Evolutionary conservation across 1,140 invertebrate genomes (phyloP), one percentile per base, ranked within the genome.

Genomic region (Olivierus martensii): DNA sequence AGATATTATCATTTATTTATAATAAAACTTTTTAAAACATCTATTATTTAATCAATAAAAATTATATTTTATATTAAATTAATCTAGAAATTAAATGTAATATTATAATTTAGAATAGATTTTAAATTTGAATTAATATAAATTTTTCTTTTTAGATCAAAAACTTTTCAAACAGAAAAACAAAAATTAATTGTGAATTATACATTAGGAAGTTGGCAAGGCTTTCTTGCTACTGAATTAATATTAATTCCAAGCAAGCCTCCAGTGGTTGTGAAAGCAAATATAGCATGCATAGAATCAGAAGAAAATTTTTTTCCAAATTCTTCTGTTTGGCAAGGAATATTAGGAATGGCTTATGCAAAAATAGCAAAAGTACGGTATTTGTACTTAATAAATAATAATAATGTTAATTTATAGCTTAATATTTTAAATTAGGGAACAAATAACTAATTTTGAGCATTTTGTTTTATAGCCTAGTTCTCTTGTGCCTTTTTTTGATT

Each of bases 261-360:
- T 7, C 19, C 62, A 18, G 58, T 58, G 4, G 12, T 49, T 7
- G 56, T 69, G 3, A 53, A 39, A 21, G 57, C 62, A 10, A 63
- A 69, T 46, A 59, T 74, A 41, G 67, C 66, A 1, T 68, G 66
- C 53, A 74, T 74, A 49, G 63, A 59, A n/a, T 44, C 63, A 10
- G 65, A 69, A 3, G 56, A 62, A 12, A 59, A 67, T 18, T 70
- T 73, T 60, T 74, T 71, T 59, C 67, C 71, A 34, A 67, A 67
- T 44, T 63, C 63, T 14, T 69, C 70, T 6, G 61, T 68, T 48
- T 74, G 71, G 68, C 65, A 74, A 57, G 73, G 73, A 22, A 72
- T 74, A 53, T 49, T 74, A 14, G 73, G 73, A 11, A 50, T 75
- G 42, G 72, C 67, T 6, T 75, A 71, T 60, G 46, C 62, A 19